Base-by-base conservation (phyloP, 2,113 vertebrate genomes). In the Gobio gobio region DNA sequence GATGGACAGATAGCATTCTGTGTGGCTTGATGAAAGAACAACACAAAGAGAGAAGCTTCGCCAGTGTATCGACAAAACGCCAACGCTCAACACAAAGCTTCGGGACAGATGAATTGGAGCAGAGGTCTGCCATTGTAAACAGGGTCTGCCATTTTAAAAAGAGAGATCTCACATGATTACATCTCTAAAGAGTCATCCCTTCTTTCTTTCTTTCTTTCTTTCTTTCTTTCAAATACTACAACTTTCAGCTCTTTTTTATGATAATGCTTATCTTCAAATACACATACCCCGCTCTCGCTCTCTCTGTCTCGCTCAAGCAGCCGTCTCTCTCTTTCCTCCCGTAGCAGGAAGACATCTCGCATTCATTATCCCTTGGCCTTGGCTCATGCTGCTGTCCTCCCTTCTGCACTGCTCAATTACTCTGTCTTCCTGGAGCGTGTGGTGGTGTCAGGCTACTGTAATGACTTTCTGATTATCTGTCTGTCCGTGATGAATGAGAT, bases 341-440 rank as follows among this genome's bases (percentile, higher is more conserved):
- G 68, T 81, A 72, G 47, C 77, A 76, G 77, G 86, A 89, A 88
- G 88, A 93, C 89, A 90, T 93, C 91, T 91, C 90, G 86, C 93
- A 93, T 96, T 95, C 94, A 93, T 96, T 93, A 94, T 94, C 73
- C 90, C 64, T 80, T 90, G 78, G 94, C 94, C 95, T 95, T 96
- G 94, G 94, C 93, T 93, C 90, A 43, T 89, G 86, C 90, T 87
- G 88, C 91, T 91, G 92, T 90, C 90, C 89, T 92, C 93, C 93
- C 90, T 94, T 94, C 92, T 91, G 91, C 84, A 95, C 95, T 95
- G 95, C 95, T 98, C 97, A 97, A 97, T 98, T 96, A 92, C 89
- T 94, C 90, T 92, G 90, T 96, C 93, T 88, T 92, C 93, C 89
- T 90, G 91, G 93, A 95, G 92, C 93, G 93, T 94, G 93, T 92